Percentiles rank a stretch among this genome's conserved stretches.
phyloP scores from a whole-genome alignment of 2,888 invertebrate species.

The Spodoptera picta region DNA sequence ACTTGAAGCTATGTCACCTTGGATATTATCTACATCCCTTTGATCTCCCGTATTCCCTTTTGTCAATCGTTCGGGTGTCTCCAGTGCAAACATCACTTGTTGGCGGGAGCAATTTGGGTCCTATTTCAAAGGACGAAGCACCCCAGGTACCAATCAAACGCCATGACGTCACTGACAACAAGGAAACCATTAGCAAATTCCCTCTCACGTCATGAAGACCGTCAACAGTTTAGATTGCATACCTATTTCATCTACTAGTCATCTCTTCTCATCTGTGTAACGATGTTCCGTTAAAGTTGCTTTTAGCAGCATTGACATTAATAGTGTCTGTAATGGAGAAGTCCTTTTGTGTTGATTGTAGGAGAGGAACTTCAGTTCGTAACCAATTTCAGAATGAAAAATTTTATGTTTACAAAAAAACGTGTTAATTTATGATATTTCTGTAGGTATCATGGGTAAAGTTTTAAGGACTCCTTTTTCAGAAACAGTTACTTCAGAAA shows the following conservation, averaged over 20 bases:
- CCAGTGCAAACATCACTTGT: conserved; percentile 58
- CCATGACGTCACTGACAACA: conserved; percentile 39
- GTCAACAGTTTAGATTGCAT: conserved; percentile 19
- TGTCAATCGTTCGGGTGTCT: conserved; percentile 55
- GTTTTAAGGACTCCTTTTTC: too few relatives aligned
- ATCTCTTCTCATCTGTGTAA: background rate
- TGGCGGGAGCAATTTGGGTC: conserved; percentile 57
- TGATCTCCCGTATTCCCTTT: conserved; percentile 56
- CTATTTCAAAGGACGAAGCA: conserved; percentile 52
- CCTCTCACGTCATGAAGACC: conserved; percentile 18
- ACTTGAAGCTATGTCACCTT: conserved; percentile 47
- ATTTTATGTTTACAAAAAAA: too few relatives aligned
- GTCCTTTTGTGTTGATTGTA: too few relatives aligned
- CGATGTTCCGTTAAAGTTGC: background rate
- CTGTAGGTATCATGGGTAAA: too few relatives aligned
- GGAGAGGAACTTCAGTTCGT: too few relatives aligned
- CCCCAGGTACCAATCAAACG: conserved; percentile 46
- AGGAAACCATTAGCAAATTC: conserved; percentile 49
- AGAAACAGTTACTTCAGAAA: too few relatives aligned
- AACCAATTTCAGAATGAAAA: too few relatives aligned
- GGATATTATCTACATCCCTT: conserved; percentile 44
- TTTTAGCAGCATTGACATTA: too few relatives aligned
- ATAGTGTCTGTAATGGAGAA: too few relatives aligned
- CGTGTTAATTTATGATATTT: too few relatives aligned
- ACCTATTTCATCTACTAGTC: conserved; percentile 11